Evolutionary conservation across 2,113 vertebrate species (phyloP).

Genomic region (Acrocephalus arundinaceus): DNA sequence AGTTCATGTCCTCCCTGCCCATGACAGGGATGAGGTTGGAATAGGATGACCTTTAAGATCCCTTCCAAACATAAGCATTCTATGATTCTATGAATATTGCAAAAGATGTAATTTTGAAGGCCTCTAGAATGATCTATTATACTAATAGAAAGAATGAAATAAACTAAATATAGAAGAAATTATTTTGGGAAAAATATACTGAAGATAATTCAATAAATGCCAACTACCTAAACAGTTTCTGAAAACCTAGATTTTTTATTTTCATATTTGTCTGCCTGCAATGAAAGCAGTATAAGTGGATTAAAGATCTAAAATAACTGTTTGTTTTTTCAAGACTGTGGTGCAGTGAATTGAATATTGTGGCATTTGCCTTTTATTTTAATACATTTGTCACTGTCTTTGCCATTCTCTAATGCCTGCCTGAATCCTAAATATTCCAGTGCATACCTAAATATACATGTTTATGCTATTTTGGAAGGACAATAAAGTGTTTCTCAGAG

Average conservation of each 20-base stretch:
- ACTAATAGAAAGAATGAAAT: neutral
- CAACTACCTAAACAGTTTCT: neutral
- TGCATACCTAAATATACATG: neutral
- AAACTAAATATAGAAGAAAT: neutral
- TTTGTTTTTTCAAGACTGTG: neutral
- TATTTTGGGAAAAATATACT: neutral
- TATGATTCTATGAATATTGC: neutral
- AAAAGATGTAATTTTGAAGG: neutral
- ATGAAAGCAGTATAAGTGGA: neutral
- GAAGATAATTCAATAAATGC: neutral
- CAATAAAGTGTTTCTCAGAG: neutral
- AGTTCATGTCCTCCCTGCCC: neutral
- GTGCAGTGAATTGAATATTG: neutral
- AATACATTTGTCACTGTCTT: neutral
- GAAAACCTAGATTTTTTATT: neutral
- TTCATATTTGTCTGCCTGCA: neutral
- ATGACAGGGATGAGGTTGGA: neutral
- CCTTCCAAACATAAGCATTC: neutral
- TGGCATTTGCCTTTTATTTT: neutral
- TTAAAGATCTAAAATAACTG: neutral
- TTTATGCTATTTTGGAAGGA: neutral
- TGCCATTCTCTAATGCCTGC: neutral
- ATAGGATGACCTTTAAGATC: neutral
- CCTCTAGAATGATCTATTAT: neutral
- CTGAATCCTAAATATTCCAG: neutral